phyloP scores from a whole-genome alignment of 2,888 invertebrate genomes.

The Tetropium fuscum region DNA sequence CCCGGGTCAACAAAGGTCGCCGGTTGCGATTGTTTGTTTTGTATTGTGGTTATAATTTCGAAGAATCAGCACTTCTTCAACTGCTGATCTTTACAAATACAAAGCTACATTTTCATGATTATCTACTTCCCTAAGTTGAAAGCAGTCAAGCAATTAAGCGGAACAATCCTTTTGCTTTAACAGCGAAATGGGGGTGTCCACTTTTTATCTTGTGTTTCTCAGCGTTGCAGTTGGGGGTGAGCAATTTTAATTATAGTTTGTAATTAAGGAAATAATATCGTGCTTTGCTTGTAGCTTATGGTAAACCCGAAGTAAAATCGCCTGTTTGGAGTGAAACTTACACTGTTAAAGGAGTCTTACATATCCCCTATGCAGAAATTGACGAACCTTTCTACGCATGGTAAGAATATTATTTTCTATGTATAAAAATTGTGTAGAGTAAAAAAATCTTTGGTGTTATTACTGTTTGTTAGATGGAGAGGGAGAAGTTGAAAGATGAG shows the following conservation, averaged over 20 bases:
- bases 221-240: neutral
- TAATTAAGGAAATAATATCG: neutral
- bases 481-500: no score
- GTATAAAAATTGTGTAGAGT: neutral
- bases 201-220: neutral
- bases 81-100: neutral
- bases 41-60: conserved; percentile 10
- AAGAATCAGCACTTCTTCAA: neutral
- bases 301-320: conserved; percentile 24
- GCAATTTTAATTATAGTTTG: neutral
- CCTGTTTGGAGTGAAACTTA: conserved; percentile 76
- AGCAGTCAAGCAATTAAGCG: no score
- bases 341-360: conserved; percentile 81
- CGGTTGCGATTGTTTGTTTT: no score
- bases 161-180: no score
- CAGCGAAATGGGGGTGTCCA: conserved; percentile 6
- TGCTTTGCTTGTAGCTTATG: conserved; percentile 23
- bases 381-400: conserved; percentile 92
- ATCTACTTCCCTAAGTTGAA: neutral
- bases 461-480: no score
- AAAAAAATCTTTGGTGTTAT: no score
- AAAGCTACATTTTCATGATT: neutral
- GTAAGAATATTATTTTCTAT: conserved; percentile 63
- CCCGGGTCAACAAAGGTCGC: conserved; percentile 11
- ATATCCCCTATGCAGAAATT: conserved; percentile 94